Evolutionary conservation across 2,113 vertebrate genomes (phyloP).

Genomic region (Theropithecus gelada): DNA sequence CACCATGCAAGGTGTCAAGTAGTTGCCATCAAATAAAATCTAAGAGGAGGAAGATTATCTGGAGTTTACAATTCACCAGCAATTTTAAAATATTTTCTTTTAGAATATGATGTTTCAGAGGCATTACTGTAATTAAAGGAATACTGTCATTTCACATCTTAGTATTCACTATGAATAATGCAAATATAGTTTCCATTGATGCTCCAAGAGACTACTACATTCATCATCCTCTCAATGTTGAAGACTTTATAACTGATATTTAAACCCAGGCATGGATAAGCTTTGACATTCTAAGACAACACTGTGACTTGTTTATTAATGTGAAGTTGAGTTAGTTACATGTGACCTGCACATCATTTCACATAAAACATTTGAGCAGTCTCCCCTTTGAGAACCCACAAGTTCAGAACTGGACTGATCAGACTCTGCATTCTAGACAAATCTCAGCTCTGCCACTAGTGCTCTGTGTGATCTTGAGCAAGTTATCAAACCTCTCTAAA

Average conservation of each 20-base stretch:
- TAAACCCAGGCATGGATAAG: neutral
- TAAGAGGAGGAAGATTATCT: neutral
- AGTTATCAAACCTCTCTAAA: neutral
- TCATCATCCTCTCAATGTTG: neutral
- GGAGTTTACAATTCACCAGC: slow-evolving; percentile 3
- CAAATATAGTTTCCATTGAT: neutral
- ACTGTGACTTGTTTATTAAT: neutral
- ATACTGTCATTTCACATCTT: neutral
- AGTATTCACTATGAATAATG: neutral
- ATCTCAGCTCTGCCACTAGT: neutral
- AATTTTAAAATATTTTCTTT: slow-evolving; percentile 25
- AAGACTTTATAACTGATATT: neutral
- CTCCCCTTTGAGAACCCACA: neutral
- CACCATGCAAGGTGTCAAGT: neutral
- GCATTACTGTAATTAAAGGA: neutral
- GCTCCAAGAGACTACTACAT: neutral
- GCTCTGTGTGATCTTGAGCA: neutral
- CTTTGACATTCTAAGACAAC: neutral
- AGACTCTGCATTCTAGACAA: neutral
- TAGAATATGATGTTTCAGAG: neutral
- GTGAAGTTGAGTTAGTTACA: neutral
- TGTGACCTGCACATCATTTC: neutral
- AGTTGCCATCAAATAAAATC: slow-evolving; percentile 19
- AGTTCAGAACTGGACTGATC: neutral
- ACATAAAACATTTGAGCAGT: neutral